Evolutionary conservation across 53 echinoderm and acorn worm genomes (phyloP), one percentile per base, ranked within the genome.

Genomic region (Hippasteria phrygiana): DNA sequence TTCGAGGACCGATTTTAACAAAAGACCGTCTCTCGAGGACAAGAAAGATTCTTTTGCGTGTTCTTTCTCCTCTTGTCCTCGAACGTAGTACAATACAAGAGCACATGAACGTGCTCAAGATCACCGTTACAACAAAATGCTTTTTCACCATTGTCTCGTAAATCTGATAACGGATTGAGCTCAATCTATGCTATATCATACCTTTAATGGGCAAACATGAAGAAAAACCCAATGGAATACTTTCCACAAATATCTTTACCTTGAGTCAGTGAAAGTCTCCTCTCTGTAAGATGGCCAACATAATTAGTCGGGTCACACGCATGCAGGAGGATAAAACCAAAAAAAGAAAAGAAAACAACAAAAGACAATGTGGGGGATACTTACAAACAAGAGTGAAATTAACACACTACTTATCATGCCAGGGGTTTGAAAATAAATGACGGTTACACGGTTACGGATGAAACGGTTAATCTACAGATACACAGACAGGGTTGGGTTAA

Each of bases 241-340:
- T 16, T 20, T 2, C 55, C 10, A 59, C n/a, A 16, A 24, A 22
- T 1, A 10, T 29, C 31, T 82, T 84, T 84, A 84, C 84, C 84
- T 84, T 84, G 37, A 20, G 2, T 84, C 84, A 10, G 28, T 33
- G 48, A 70, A 35, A n/a, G 37, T 2, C 45, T 84, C 84, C 84
- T 84, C 84, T 70, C 84, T 84, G 84, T 71, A 55, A 78, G 78
- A 78, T 56, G 14, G 71, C 55, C 69, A 70, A 69, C 69, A 75
- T 50, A 75, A 84, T 47, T 42, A 69, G 84, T 37, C 51, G 69
- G 71, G 34, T 46, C 84, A 84, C 84, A 84, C 69, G 71, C 84
- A 84, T 84, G 84, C 84, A 84, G 18, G 36, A 66, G 12, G 42
- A 37, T 70, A 22, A 70, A 54, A 46, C 34, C 20, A 64, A 83